Conservation (phyloP, 30 jellyfish, hydroid and myxozoan species). For the Mastigias papua region DNA sequence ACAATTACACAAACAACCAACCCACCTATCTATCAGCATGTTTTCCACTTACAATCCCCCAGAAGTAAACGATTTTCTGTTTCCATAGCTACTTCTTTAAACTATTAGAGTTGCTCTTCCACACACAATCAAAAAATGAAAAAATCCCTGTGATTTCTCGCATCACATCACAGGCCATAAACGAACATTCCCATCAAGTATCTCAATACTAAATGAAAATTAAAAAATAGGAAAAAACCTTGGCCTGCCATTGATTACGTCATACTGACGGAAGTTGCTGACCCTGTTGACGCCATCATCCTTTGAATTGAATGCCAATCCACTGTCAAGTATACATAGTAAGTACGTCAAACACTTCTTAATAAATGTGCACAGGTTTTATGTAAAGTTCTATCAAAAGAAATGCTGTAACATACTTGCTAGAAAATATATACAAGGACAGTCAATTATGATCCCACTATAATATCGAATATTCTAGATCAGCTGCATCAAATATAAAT, state of each 20-base stretch:
- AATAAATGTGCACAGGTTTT: neutral
- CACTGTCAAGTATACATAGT: neutral
- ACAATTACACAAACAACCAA: neutral
- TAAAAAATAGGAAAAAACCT: slow-evolving; percentile 21
- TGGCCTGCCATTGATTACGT: slow-evolving; percentile 67
- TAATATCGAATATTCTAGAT: too few species aligned
- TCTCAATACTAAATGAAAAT: neutral
- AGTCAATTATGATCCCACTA: too few species aligned
- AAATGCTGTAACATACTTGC: too few species aligned
- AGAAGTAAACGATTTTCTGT: neutral
- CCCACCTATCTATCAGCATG: neutral
- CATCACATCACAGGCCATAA: neutral
- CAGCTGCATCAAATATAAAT: too few species aligned
- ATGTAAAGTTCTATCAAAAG: neutral
- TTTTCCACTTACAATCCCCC: neutral
- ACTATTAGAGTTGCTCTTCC: neutral
- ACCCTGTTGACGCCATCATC: slow-evolving; percentile 65
- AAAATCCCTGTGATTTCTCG: neutral
- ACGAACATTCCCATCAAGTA: neutral
- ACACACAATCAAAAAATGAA: too few species aligned
- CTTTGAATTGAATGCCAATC: slow-evolving; percentile 32
- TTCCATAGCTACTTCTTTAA: neutral
- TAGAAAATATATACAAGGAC: too few species aligned
- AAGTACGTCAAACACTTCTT: neutral
- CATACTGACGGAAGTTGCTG: slow-evolving; percentile 53